Conservation (phyloP, 2,888 invertebrate genomes). For the Uropetala carovei region DNA sequence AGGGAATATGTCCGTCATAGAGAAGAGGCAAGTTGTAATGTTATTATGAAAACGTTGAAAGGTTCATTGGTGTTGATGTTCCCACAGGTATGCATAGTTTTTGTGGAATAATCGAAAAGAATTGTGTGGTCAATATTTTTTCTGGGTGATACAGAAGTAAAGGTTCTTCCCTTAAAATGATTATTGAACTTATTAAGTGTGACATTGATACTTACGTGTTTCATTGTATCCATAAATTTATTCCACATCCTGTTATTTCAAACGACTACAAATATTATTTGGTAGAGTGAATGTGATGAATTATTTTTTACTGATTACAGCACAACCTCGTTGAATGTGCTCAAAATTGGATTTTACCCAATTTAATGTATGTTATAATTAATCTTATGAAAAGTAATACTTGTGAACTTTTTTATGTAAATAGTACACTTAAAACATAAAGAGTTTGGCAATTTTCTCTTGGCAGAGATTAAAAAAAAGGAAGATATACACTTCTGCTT, state of each 20-base stretch:
- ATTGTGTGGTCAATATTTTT: constrained; percentile 38
- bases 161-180: not conserved
- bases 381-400: constrained; percentile 49
- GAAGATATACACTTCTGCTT: constrained; percentile 12
- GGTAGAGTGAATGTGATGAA: not conserved
- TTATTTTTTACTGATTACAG: constrained; percentile 52
- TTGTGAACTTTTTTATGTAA: constrained; percentile 55
- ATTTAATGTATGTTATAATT: constrained; percentile 39
- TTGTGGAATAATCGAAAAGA: not conserved
- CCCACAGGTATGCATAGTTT: not conserved
- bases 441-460: constrained; percentile 28
- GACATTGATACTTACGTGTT: not conserved
- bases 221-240: not conserved
- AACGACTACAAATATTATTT: constrained; percentile 25
- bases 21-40: not conserved
- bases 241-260: constrained; percentile 3
- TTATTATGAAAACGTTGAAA: constrained; percentile 38
- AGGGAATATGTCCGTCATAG: not conserved
- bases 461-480: not conserved
- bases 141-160: not conserved
- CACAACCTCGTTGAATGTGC: constrained; percentile 54
- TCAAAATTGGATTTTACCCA: constrained; percentile 54
- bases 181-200: not conserved
- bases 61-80: constrained; percentile 34
- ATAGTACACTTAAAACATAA: constrained; percentile 5